Percentiles rank a stretch among this genome's conserved stretches.
Conservation (phyloP, 2,888 invertebrate species). For the Drosophila cyrtoloma region DNA sequence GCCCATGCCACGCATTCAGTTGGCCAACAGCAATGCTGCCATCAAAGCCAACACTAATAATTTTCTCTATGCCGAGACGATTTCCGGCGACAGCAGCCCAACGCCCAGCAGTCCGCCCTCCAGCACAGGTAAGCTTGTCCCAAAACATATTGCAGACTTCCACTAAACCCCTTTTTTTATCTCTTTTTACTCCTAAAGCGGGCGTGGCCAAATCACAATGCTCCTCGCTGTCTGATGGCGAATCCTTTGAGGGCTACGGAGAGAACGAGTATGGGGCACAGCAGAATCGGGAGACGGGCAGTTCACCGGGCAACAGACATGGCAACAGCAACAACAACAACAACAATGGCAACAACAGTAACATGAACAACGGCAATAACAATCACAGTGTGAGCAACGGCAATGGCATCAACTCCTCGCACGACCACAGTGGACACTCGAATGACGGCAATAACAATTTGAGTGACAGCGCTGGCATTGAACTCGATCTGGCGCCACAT, state of each 20-base stretch:
- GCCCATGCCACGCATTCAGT: conserved; percentile 81
- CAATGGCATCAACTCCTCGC: conserved; percentile 28
- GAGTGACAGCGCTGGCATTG: conserved; percentile 80
- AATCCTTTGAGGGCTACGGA: conserved; percentile 93
- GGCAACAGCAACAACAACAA: conserved; percentile 16
- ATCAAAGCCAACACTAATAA: conserved; percentile 63
- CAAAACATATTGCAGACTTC: conserved; percentile 8
- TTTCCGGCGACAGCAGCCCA: conserved; percentile 84
- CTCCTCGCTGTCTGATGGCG: conserved; percentile 90
- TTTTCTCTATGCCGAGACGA: conserved; percentile 75
- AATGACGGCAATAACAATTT: conserved; percentile 81
- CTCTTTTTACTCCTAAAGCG: conserved; percentile 24
- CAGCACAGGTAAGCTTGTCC: conserved; percentile 82
- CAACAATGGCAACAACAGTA: conserved; percentile 37
- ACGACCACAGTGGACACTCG: conserved; percentile 71
- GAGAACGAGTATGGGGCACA: conserved; percentile 86
- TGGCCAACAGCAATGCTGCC: conserved; percentile 58
- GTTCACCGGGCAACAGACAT: conserved; percentile 22
- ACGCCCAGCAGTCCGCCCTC: conserved; percentile 85
- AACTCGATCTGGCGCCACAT: conserved; percentile 85
- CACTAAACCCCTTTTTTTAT: not conserved
- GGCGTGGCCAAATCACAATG: conserved; percentile 85
- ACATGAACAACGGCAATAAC: conserved; percentile 22
- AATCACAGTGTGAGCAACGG: conserved; percentile 42
- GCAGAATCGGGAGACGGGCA: conserved; percentile 28